Evolutionary conservation across 37 sponge, comb jelly and placozoan genomes (phyloP), one percentile per base, ranked within the genome.

Genomic region (Theonella swinhoei): DNA sequence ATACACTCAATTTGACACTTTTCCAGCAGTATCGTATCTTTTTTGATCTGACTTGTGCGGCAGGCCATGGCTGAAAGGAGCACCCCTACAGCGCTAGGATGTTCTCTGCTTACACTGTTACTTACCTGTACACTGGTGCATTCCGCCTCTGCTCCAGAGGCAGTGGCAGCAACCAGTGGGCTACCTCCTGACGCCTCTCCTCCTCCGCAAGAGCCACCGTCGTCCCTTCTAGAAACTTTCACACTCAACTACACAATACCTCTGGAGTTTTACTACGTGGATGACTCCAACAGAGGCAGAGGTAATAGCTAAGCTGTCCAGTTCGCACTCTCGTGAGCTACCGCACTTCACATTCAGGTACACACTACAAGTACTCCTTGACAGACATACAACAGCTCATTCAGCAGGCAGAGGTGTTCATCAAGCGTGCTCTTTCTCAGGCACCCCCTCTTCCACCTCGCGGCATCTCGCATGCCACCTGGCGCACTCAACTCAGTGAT

Each of bases 181-280:
- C n/a, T n/a, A n/a, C n/a, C n/a, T n/a, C n/a, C n/a, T n/a, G n/a
- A n/a, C n/a, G 54, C 54, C 14, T 47, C 42, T 40, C 68, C 77
- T 14, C 88, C 88, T 0, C 89, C 83, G 35, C n/a, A 23, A 3
- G 25, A 31, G 23, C 89, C 89, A 33, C 89, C 89, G n/a, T 38
- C 14, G 3, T 77, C 65, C 11, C 42, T 88, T 1, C 24, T 88
- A 29, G 30, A n/a, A 37, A 19, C 54, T 19, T 75, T 82, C 54
- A 85, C 86, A 0, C 74, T 81, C 39, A 40, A 68, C 0, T 72
- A 81, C 4, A 22, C 5, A 25, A 60, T 92, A 30, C 93, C 89
- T 0, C 42, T 93, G 80, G 80, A 93, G 61, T 83, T 62, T 25
- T 93, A 86, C 70, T 93, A 90, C 26, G 94, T 93, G 33, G 94